phyloP scores from a whole-genome alignment of 2,113 vertebrate genomes.

The Microtus pennsylvanicus region DNA sequence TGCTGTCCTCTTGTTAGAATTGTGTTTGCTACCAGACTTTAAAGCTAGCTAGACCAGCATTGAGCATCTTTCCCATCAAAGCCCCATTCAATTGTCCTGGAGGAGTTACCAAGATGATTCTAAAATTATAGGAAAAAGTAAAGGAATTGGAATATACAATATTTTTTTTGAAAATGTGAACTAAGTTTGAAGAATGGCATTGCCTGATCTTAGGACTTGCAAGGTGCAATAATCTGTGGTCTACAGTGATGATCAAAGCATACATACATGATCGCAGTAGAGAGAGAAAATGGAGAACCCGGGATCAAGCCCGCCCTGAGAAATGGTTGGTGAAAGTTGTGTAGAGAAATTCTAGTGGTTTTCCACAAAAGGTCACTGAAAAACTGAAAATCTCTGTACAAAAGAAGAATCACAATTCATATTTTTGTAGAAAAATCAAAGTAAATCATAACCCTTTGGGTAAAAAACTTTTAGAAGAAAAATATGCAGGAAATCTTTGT shows the following conservation, averaged over 20 bases:
- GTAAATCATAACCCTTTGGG: neutral
- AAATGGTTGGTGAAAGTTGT: neutral
- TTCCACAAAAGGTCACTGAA: neutral
- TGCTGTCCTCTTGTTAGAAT: neutral
- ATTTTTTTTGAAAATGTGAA: conserved; percentile 26
- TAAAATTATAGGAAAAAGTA: conserved; percentile 36
- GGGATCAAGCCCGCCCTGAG: neutral
- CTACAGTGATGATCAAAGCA: neutral
- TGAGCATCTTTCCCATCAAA: neutral
- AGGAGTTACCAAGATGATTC: neutral
- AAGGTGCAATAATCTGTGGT: neutral
- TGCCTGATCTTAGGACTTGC: neutral
- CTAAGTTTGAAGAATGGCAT: neutral
- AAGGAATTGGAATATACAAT: neutral
- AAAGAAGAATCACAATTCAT: neutral
- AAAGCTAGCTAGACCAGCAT: conserved; percentile 5
- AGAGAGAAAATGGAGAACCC: neutral
- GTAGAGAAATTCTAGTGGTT: neutral
- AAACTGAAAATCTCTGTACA: neutral
- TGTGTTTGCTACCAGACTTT: neutral
- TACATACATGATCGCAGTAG: neutral
- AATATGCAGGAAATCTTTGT: neutral
- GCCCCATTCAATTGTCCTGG: neutral
- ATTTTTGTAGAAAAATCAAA: neutral
- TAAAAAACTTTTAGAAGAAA: neutral